Conservation (phyloP, 2,113 vertebrate genomes). For the Struthidea cinerea region DNA sequence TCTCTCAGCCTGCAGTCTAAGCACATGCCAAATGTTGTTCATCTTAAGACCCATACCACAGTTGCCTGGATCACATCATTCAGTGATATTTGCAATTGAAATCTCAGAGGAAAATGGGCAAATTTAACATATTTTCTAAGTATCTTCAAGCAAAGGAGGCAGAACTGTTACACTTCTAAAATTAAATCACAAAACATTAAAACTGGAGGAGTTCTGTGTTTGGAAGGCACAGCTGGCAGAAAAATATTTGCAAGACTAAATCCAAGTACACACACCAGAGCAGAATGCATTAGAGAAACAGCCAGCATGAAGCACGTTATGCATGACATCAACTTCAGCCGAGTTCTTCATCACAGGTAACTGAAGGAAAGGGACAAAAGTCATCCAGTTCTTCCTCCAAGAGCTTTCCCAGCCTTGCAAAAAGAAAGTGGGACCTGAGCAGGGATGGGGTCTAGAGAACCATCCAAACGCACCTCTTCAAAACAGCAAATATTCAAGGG, state of each 20-base stretch:
- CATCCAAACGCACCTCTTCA: background rate
- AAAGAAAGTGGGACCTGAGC: background rate
- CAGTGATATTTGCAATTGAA: background rate
- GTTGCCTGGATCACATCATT: background rate
- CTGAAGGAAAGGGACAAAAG: background rate
- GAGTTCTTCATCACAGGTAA: background rate
- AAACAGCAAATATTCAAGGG: background rate
- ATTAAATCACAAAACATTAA: background rate
- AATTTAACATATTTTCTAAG: background rate
- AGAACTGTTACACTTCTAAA: background rate
- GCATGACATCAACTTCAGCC: background rate
- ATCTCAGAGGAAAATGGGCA: background rate
- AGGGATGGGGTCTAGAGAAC: background rate
- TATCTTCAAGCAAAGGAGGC: background rate
- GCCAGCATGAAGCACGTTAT: background rate
- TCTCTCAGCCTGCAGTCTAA: background rate
- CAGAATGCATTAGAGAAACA: background rate
- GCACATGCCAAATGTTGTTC: background rate
- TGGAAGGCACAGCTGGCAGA: background rate
- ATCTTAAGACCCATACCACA: background rate
- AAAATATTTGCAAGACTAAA: background rate
- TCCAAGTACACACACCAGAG: background rate
- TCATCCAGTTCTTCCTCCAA: background rate
- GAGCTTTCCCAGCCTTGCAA: background rate
- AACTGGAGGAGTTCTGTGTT: background rate